A percentile compares a stretch with the other conserved stretches of the same genome.
Evolutionary conservation across 2,888 invertebrate genomes (phyloP).

Genomic region (Diadromus collaris): DNA sequence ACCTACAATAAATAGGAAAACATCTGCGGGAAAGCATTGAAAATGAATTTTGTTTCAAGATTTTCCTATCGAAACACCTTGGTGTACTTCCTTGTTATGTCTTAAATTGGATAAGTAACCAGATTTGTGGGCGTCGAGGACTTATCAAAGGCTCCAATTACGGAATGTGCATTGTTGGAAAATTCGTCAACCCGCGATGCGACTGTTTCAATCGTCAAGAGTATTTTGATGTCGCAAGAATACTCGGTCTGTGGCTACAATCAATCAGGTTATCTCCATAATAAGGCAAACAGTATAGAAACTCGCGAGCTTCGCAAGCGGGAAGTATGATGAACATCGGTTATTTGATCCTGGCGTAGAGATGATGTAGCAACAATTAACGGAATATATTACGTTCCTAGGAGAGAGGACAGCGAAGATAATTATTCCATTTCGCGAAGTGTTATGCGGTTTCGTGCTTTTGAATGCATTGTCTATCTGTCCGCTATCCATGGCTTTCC

Average conservation of each 20-base stretch:
- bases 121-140: no score
- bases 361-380: constrained; percentile 18
- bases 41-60: background rate
- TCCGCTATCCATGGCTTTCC: constrained; percentile 10
- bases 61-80: background rate
- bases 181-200: no score
- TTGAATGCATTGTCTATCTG: constrained; percentile 19
- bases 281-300: background rate
- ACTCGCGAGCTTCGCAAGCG: background rate
- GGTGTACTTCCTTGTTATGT: background rate
- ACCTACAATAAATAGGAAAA: background rate
- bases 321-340: constrained; percentile 8
- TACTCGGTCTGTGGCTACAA: background rate
- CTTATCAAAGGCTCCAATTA: no score
- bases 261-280: background rate
- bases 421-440: constrained; percentile 35
- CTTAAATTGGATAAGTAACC: background rate
- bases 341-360: background rate
- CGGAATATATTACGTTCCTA: constrained; percentile 17
- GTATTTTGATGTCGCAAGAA: background rate
- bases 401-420: background rate
- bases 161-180: no score
- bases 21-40: background rate
- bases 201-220: no score
- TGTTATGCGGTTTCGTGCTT: constrained; percentile 32